Evolutionary conservation across 2,113 vertebrate genomes (phyloP).

Genomic region (Heloderma charlesbogerti): DNA sequence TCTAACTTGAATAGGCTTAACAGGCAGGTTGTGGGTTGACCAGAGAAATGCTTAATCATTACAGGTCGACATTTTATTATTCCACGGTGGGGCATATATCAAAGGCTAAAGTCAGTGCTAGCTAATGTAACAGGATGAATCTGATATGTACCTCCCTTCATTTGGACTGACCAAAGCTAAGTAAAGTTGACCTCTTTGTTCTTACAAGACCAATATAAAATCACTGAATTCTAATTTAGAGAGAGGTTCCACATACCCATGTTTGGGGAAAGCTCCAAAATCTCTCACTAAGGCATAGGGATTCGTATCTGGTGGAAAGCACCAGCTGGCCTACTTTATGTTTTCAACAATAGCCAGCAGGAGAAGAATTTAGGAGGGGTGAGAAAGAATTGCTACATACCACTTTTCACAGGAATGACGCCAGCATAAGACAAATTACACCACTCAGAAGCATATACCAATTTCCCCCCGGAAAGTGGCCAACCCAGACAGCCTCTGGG

Average conservation of each 20-base stretch:
- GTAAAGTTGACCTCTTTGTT: neutral
- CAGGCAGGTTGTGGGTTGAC: constrained; percentile 16
- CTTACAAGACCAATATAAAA: neutral
- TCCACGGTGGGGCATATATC: constrained; percentile 4
- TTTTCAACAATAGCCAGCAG: neutral
- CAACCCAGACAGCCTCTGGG: neutral
- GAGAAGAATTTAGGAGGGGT: neutral
- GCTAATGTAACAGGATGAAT: neutral
- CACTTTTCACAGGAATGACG: neutral
- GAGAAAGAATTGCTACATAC: neutral
- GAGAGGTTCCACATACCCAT: neutral
- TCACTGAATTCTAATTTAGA: neutral
- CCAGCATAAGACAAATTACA: neutral
- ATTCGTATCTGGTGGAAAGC: neutral
- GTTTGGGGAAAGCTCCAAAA: neutral
- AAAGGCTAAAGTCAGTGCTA: constrained; percentile 12
- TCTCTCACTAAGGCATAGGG: neutral
- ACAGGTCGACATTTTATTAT: neutral
- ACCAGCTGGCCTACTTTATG: neutral
- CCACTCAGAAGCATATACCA: neutral
- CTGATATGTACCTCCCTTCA: neutral
- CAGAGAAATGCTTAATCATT: constrained; percentile 27
- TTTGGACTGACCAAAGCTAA: neutral
- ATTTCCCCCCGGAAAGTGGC: neutral
- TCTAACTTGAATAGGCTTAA: constrained; percentile 38